Conservation (phyloP, 2,113 vertebrate species). For the Psophia crepitans region DNA sequence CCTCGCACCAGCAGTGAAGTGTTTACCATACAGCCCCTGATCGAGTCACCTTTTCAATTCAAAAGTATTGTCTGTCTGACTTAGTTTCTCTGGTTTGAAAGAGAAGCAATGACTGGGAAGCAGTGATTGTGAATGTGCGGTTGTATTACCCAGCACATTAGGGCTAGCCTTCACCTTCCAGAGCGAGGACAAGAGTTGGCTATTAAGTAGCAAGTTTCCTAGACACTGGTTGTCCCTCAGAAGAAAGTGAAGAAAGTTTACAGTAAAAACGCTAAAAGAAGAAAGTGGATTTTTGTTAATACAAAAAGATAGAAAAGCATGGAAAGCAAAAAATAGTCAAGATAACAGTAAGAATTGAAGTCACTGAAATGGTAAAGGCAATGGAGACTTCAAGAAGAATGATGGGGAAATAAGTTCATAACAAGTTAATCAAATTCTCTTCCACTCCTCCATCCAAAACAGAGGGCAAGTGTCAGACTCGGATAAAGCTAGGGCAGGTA, state of each 20-base stretch:
- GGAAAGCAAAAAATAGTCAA: not conserved
- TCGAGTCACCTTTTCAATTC: not conserved
- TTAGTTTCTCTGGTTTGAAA: not conserved
- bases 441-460: not conserved
- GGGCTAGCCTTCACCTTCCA: not conserved
- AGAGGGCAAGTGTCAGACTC: not conserved
- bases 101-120: not conserved
- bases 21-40: not conserved
- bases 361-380: not conserved
- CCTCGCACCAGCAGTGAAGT: not conserved
- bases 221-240: not conserved
- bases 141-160: not conserved
- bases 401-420: not conserved
- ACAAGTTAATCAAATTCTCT: not conserved
- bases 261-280: not conserved
- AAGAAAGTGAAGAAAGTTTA: not conserved
- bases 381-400: not conserved
- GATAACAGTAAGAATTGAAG: not conserved
- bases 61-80: not conserved
- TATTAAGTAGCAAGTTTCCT: not conserved
- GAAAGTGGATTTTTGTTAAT: not conserved
- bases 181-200: fast-evolving
- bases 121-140: not conserved
- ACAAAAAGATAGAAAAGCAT: not conserved
- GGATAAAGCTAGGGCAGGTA: not conserved